phyloP scores from a whole-genome alignment of 2,888 invertebrate species.

The Empis stercorea region DNA sequence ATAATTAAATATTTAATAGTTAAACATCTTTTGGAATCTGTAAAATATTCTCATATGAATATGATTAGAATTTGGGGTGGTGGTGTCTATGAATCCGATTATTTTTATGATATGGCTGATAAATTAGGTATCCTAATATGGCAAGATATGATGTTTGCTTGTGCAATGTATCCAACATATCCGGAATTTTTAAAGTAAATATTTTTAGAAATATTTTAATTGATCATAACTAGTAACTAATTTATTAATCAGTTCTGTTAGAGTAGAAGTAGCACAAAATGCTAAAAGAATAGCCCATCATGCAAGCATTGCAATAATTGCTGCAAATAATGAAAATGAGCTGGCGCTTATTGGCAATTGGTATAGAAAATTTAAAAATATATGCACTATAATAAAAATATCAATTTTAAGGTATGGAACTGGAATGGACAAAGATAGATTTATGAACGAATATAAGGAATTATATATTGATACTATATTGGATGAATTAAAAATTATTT shows the following conservation, averaged over 20 bases:
- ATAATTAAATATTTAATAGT: conserved; percentile 29
- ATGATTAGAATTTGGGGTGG: conserved; percentile 98
- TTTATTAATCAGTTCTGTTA: conserved; percentile 47
- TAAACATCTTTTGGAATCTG: conserved; percentile 50
- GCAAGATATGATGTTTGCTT: conserved; percentile 98
- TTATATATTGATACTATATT: conserved; percentile 70
- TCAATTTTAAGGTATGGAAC: conserved; percentile 53
- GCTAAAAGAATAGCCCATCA: conserved; percentile 72
- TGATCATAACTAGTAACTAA: neutral
- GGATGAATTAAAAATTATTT: conserved; percentile 40
- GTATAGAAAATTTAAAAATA: conserved; percentile 38
- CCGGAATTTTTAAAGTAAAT: conserved; percentile 50
- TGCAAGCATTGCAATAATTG: conserved; percentile 77
- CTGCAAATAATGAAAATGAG: conserved; percentile 97
- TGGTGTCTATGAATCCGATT: conserved; percentile 85
- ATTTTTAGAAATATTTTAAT: neutral
- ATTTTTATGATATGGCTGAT: conserved; percentile 80
- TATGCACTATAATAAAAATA: too few relatives aligned
- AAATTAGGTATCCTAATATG: conserved; percentile 83
- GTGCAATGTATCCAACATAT: conserved; percentile 80
- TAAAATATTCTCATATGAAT: conserved; percentile 71
- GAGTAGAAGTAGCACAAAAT: conserved; percentile 66
- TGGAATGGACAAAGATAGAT: conserved; percentile 38
- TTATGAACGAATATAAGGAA: conserved; percentile 63
- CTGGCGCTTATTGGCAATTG: conserved; percentile 72